phyloP scores from a whole-genome alignment of 2,888 invertebrate genomes.

The Margaritifera margaritifera region DNA sequence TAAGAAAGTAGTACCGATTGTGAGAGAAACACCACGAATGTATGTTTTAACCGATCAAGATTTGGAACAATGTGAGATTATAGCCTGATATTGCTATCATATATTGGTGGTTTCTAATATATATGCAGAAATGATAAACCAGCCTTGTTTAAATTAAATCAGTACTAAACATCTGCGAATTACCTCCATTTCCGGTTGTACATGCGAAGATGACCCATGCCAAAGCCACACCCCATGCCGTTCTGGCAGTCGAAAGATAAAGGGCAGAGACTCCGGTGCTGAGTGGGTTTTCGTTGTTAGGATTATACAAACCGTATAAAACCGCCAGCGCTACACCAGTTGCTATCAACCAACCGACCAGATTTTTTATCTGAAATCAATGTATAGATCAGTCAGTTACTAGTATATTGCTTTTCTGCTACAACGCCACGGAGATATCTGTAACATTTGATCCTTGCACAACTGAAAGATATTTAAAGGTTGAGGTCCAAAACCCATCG shows the following conservation, averaged over 20 bases:
- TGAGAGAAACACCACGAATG: too few species aligned
- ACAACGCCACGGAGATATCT: not conserved
- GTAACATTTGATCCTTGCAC: too few species aligned
- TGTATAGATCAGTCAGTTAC: not conserved
- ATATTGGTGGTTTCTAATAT: too few species aligned
- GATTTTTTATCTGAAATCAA: slow-evolving; percentile 34
- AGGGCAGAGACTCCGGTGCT: slow-evolving; percentile 55
- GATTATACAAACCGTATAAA: slow-evolving; percentile 66
- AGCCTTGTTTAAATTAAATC: not conserved
- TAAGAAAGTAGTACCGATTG: too few species aligned
- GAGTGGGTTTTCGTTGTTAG: slow-evolving; percentile 48
- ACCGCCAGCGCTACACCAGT: slow-evolving; percentile 53
- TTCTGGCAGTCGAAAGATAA: slow-evolving; percentile 73
- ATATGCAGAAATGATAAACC: too few species aligned
- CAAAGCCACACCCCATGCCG: slow-evolving; percentile 74
- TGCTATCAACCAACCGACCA: slow-evolving; percentile 63
- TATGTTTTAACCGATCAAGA: too few species aligned
- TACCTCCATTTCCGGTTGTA: slow-evolving; percentile 74
- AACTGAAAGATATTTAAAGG: too few species aligned
- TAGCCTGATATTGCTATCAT: not conserved
- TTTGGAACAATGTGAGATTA: too few species aligned
- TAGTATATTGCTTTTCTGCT: too few species aligned
- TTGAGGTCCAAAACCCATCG: too few species aligned
- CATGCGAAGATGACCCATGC: slow-evolving; percentile 76
- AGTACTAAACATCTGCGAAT: not conserved